Conservation (phyloP, 2,888 invertebrate genomes). For the Crossocerus cetratus region DNA sequence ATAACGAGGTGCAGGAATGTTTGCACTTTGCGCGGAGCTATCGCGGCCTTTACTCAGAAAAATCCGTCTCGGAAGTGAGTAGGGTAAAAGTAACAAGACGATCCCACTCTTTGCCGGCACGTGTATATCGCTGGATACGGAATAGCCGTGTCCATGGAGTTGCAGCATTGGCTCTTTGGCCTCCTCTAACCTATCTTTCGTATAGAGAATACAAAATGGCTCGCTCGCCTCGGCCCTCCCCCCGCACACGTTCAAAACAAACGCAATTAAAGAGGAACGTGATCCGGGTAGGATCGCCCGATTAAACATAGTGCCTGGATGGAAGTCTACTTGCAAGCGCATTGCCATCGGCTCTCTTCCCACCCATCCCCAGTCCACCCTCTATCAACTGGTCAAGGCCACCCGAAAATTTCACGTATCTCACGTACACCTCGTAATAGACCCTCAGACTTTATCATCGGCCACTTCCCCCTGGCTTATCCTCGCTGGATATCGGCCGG, state of each 20-base stretch:
- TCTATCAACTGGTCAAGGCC: constrained; percentile 35
- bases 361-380: background rate
- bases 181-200: constrained; percentile 1
- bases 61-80: too few species aligned
- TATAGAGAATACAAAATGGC: constrained; percentile 24
- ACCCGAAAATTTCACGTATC: constrained; percentile 5
- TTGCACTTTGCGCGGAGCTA: too few species aligned
- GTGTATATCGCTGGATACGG: constrained; percentile 20
- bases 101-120: background rate
- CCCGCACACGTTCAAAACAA: constrained; percentile 45
- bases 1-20: too few species aligned
- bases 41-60: too few species aligned
- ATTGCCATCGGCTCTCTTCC: background rate
- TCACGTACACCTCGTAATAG: background rate
- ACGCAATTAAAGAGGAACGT: constrained; percentile 61
- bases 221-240: background rate
- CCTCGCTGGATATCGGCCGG: too few species aligned
- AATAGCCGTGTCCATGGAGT: constrained; percentile 14
- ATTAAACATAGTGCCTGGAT: background rate
- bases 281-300: constrained; percentile 28
- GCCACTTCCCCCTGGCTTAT: too few species aligned
- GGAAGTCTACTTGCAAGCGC: constrained; percentile 6
- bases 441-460: background rate
- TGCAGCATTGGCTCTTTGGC: background rate
- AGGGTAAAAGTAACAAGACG: too few species aligned